Base-by-base conservation (phyloP, 2,888 invertebrate genomes). In the Nephrotoma flavescens region DNA sequence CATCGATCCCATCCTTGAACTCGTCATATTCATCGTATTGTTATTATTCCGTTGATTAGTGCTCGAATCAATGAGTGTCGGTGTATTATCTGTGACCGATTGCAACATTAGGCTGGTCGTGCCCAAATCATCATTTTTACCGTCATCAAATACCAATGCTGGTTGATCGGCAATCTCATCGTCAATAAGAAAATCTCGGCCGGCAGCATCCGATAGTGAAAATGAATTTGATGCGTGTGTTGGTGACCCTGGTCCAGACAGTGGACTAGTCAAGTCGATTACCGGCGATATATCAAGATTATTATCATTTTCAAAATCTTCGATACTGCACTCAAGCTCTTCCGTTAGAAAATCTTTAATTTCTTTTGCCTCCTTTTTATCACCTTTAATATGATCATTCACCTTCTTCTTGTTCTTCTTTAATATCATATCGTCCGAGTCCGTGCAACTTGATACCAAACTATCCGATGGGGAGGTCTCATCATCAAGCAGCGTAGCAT, bases 151-250 rank as follows among this genome's bases (percentile, higher is more conserved):
- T 12, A 96, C 93, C 88, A 97, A 90, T 0, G 95, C 97, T 11
- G 97, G 97, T 90, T 97, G 97, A 92, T 97, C 97, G 83, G 96
- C 96, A 87, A 97, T 97, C 91, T 97, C 97, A 89, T 97, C 97
- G 89, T 97, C 97, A 88, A 95, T 95, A 88, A 97, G 94, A 91
- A 95, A 96, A 90, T 96, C 96, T 88, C 95, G 93, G 19, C 96
- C 96, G 42, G 83, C 86, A 44, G 90, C 91, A 88, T 96, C 96
- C 0, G 96, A 96, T n/a, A 96, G 92, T 0, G 96, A 96, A 0
- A 96, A 91, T 0, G 96, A 96, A 87, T 95, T 95, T 0, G 96
- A 96, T 9, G 94, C 94, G 89, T 96, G 95, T 0, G 96, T 96
- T 0, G 96, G 96, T 0, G 96, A 96, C 1, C 95, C 96, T 0